Percentiles rank a stretch among this genome's conserved stretches.
Evolutionary conservation across 2,888 invertebrate species (phyloP).

Genomic region (Ischnus inquisitorius): DNA sequence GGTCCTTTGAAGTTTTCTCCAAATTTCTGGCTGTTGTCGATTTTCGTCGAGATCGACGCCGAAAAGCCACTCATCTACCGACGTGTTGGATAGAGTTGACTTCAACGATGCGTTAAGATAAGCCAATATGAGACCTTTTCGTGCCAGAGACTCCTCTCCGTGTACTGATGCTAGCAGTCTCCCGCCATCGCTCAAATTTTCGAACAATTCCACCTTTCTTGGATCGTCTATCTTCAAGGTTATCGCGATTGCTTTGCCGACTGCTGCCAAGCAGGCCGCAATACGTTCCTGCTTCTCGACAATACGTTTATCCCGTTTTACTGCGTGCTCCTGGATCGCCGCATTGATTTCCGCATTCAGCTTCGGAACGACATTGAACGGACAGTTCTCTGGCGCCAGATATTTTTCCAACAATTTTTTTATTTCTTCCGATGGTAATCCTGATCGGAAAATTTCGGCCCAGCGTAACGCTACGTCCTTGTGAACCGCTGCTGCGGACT

Average conservation of each 20-base stretch:
- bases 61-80: neutral
- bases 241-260: conserved; percentile 25
- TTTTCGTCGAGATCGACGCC: neutral
- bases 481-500: conserved; percentile 20
- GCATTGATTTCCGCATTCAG: conserved; percentile 43
- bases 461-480: conserved; percentile 46
- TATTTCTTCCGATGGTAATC: conserved; percentile 42
- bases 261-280: conserved; percentile 28
- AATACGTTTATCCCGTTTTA: conserved; percentile 35
- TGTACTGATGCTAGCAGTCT: neutral
- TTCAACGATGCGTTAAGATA: neutral
- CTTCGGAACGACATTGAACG: conserved; percentile 32
- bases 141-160: neutral
- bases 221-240: neutral
- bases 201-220: neutral
- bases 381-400: conserved; percentile 43
- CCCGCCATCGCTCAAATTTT: neutral
- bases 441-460: conserved; percentile 45
- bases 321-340: conserved; percentile 15
- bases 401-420: conserved; percentile 44
- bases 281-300: conserved; percentile 39
- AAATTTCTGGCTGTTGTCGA: too few species aligned
- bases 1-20: neutral
- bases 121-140: neutral
- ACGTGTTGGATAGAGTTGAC: neutral